Conservation (phyloP, 2,113 vertebrate species). For the Seriola dumerili region DNA sequence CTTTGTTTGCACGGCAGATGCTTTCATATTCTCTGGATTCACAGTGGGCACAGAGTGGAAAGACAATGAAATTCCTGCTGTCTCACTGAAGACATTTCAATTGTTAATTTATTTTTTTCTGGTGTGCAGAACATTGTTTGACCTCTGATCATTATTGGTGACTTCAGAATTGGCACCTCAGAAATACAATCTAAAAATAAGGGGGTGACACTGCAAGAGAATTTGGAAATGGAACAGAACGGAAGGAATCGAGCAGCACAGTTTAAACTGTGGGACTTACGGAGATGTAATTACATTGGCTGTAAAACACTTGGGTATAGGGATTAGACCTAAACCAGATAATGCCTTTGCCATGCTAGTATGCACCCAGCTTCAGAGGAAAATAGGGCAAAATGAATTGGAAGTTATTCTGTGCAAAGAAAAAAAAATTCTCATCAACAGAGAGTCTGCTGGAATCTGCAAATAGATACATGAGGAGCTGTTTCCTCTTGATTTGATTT, state of each 20-base stretch:
- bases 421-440: slow-evolving; percentile 43
- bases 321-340: slow-evolving; percentile 79
- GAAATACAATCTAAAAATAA: slow-evolving; percentile 24
- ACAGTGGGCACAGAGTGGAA: not conserved
- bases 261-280: slow-evolving; percentile 66
- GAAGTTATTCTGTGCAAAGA: slow-evolving; percentile 56
- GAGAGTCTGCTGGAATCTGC: slow-evolving; percentile 40
- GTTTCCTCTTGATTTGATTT: slow-evolving; percentile 67
- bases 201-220: slow-evolving; percentile 15
- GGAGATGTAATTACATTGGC: slow-evolving; percentile 80
- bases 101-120: slow-evolving; percentile 16
- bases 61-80: not conserved
- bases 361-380: slow-evolving; percentile 45
- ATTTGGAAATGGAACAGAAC: slow-evolving; percentile 40
- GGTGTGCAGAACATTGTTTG: slow-evolving; percentile 24
- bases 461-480: slow-evolving; percentile 61
- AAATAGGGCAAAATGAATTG: slow-evolving; percentile 74
- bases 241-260: slow-evolving; percentile 36
- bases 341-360: slow-evolving; percentile 67
- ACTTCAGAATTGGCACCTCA: slow-evolving; percentile 28
- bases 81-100: slow-evolving; percentile 9
- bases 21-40: slow-evolving; percentile 23
- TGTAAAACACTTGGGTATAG: slow-evolving; percentile 77
- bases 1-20: slow-evolving; percentile 31
- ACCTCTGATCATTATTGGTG: slow-evolving; percentile 43